Percentiles rank a stretch among this genome's conserved stretches.
These are phyloP conservation scores for Meliscaeva auricollis DNA, from an alignment of 2,888 invertebrate species.

Conservation along the genomic window DNA sequence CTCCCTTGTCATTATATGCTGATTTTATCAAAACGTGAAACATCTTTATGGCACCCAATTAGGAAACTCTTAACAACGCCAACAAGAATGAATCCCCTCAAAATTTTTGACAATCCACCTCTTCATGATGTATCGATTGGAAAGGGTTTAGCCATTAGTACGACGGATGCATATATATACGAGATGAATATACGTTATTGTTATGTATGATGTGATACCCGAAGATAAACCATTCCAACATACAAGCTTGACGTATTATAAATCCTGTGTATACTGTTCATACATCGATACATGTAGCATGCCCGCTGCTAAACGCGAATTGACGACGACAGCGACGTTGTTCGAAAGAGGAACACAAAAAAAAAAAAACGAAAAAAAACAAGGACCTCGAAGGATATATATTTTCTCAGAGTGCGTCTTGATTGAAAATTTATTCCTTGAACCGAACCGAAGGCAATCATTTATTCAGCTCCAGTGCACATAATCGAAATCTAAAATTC, in stretches of 20 bases:
- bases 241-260: constrained; percentile 21
- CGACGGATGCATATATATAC: constrained; percentile 47
- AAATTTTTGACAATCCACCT: constrained; percentile 50
- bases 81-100: constrained; percentile 31
- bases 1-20: constrained; percentile 49
- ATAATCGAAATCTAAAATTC: constrained; percentile 75
- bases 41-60: constrained; percentile 71
- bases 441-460: constrained; percentile 75
- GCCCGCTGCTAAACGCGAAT: constrained; percentile 44
- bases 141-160: constrained; percentile 67
- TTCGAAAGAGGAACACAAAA: constrained; percentile 2
- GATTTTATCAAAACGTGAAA: constrained; percentile 64
- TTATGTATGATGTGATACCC: constrained; percentile 48
- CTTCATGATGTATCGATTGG: constrained; percentile 47
- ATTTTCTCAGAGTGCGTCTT: constrained; percentile 67
- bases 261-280: background rate
- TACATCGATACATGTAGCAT: constrained; percentile 14
- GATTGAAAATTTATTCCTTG: constrained; percentile 76
- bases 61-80: constrained; percentile 64
- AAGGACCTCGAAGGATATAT: constrained; percentile 46
- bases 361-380: constrained; percentile 33
- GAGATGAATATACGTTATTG: constrained; percentile 19
- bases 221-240: constrained; percentile 64
- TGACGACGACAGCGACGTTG: constrained; percentile 18
- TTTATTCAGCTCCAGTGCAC: constrained; percentile 72